Conservation (phyloP, 2,113 vertebrate genomes). For the Silurus asotus region DNA sequence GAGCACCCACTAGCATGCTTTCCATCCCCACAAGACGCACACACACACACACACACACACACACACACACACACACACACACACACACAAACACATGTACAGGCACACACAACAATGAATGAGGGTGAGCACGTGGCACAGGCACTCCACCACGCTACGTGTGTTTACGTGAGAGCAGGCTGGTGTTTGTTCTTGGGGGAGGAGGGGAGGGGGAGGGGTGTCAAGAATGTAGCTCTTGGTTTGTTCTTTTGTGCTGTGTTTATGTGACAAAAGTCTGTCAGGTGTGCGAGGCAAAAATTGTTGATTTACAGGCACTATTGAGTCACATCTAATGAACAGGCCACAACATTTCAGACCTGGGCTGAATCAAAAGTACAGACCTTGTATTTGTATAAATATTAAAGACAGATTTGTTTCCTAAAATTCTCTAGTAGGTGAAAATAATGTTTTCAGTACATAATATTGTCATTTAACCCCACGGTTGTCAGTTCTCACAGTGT, state of each 20-base stretch:
- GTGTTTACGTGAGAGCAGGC: slow-evolving; percentile 35
- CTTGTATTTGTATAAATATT: neutral
- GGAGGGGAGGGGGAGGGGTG: slow-evolving; percentile 73
- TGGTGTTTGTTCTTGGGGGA: slow-evolving; percentile 52
- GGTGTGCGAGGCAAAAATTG: slow-evolving; percentile 18
- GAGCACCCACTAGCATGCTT: slow-evolving; percentile 61
- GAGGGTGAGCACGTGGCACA: slow-evolving; percentile 37
- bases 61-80: slow-evolving; percentile 28
- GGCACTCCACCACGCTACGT: slow-evolving; percentile 12
- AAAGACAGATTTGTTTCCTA: neutral
- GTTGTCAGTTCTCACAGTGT: neutral
- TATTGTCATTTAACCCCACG: neutral
- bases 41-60: slow-evolving; percentile 32
- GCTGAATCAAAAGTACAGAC: neutral
- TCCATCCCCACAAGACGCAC: slow-evolving; percentile 28
- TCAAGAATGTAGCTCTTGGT: slow-evolving; percentile 76
- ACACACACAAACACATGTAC: slow-evolving; percentile 26
- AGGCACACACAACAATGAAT: slow-evolving; percentile 14
- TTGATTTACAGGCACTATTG: neutral
- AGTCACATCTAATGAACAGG: slow-evolving; percentile 5
- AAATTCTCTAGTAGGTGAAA: neutral
- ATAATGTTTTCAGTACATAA: neutral
- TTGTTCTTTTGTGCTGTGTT: slow-evolving; percentile 74
- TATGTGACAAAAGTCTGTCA: slow-evolving; percentile 67
- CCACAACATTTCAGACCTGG: neutral